These are phyloP conservation scores for Oikopleura albicans DNA, from an alignment of 23 tunicate species.

Conservation along the genomic window DNA sequence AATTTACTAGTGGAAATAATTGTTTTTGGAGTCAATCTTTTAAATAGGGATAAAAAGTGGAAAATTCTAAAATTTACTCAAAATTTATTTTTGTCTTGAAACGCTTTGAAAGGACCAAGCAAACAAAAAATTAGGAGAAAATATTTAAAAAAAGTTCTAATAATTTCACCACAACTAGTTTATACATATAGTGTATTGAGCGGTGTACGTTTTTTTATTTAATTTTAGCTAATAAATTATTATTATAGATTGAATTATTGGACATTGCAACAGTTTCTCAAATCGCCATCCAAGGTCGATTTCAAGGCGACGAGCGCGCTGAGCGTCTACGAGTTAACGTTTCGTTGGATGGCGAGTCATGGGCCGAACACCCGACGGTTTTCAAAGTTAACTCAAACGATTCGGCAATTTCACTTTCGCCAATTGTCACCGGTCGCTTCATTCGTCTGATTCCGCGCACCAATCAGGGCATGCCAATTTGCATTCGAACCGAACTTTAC, in stretches of 20 bases:
- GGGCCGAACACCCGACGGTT: neutral
- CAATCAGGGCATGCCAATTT: neutral
- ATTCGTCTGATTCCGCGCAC: neutral
- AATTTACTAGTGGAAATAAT: too few relatives aligned
- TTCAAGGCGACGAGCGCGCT: neutral
- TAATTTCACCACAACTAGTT: too few relatives aligned
- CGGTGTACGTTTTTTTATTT: too few relatives aligned
- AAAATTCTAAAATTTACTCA: too few relatives aligned
- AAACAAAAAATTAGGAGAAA: too few relatives aligned
- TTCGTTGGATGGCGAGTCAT: neutral
- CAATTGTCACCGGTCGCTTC: neutral
- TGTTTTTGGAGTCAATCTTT: too few relatives aligned
- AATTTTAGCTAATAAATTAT: too few relatives aligned
- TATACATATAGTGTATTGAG: too few relatives aligned
- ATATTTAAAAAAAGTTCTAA: too few relatives aligned
- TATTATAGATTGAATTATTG: neutral
- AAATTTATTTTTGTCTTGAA: too few relatives aligned
- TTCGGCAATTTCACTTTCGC: neutral
- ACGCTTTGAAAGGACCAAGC: too few relatives aligned
- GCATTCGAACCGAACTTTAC: neutral
- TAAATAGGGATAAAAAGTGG: too few relatives aligned
- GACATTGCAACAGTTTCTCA: neutral
- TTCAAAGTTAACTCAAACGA: neutral
- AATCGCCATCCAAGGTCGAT: conserved; percentile 3
- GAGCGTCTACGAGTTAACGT: neutral